These are phyloP conservation scores for Nemopilema nomurai DNA, from an alignment of 30 jellyfish, hydroid and myxozoan species.

Conservation along the genomic window DNA sequence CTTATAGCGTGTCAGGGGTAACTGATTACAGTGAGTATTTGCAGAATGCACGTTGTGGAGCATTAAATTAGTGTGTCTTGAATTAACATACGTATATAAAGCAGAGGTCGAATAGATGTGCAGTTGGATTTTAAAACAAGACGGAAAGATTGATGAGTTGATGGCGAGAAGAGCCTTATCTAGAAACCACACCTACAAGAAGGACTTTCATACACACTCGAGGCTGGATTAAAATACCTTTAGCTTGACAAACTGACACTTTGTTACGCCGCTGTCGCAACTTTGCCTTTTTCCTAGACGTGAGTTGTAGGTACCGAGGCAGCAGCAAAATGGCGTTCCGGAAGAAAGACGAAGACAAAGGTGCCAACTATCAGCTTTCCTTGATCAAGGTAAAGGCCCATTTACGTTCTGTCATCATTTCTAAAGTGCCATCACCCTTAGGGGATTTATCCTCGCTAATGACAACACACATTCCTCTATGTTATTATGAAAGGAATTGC, in stretches of 20 bases:
- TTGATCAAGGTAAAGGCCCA: constrained; percentile 16
- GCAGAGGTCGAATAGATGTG: background rate
- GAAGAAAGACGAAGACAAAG: constrained; percentile 10
- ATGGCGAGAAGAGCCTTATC: background rate
- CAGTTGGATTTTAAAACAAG: background rate
- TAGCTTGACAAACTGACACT: constrained; percentile 1
- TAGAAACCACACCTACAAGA: constrained; percentile 28
- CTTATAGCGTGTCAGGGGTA: too few species aligned
- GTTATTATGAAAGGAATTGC: too few species aligned
- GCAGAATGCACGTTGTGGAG: too few species aligned
- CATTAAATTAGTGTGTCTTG: too few species aligned
- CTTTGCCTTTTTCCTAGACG: constrained; percentile 6
- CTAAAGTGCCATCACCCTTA: background rate
- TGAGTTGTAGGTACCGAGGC: background rate
- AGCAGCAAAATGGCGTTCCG: background rate
- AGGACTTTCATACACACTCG: background rate
- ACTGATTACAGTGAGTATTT: too few species aligned
- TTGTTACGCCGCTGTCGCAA: background rate
- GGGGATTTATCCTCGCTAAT: too few species aligned
- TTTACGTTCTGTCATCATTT: background rate
- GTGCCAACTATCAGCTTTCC: constrained; percentile 21
- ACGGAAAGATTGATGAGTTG: background rate
- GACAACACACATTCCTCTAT: too few species aligned
- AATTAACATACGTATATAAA: too few species aligned
- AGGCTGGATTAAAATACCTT: constrained; percentile 22